phyloP scores from a whole-genome alignment of 2,113 vertebrate genomes.

The Notiomystis cincta region DNA sequence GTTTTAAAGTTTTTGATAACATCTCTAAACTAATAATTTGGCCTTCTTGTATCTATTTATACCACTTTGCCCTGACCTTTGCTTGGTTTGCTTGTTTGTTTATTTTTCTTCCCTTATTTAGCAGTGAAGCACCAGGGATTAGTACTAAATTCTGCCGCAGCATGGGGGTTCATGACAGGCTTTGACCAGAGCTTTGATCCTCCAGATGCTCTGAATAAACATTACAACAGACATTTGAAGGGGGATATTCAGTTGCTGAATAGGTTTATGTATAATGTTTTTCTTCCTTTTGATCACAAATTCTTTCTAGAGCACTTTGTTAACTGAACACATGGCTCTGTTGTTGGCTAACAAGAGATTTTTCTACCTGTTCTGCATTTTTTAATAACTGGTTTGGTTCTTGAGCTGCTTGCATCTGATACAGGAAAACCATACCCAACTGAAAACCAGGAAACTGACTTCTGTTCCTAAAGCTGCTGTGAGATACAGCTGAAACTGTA shows the following conservation, averaged over 20 bases:
- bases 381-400: not conserved
- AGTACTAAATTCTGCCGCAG: not conserved
- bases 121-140: not conserved
- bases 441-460: not conserved
- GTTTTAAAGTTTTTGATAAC: not conserved
- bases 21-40: not conserved
- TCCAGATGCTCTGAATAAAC: not conserved
- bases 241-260: not conserved
- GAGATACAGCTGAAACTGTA: not conserved
- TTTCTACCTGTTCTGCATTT: not conserved
- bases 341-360: rapidly evolving
- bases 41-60: not conserved
- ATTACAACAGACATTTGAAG: not conserved
- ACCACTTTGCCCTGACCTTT: not conserved
- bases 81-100: not conserved
- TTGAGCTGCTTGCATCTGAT: not conserved
- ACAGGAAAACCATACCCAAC: not conserved
- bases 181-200: not conserved
- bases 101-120: constrained; percentile 12
- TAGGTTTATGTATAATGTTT: not conserved
- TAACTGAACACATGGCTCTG: not conserved
- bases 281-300: not conserved
- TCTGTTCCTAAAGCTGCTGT: not conserved
- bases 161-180: not conserved
- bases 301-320: not conserved